Conservation (phyloP, 2,888 invertebrate genomes). For the Acleris emargana region DNA sequence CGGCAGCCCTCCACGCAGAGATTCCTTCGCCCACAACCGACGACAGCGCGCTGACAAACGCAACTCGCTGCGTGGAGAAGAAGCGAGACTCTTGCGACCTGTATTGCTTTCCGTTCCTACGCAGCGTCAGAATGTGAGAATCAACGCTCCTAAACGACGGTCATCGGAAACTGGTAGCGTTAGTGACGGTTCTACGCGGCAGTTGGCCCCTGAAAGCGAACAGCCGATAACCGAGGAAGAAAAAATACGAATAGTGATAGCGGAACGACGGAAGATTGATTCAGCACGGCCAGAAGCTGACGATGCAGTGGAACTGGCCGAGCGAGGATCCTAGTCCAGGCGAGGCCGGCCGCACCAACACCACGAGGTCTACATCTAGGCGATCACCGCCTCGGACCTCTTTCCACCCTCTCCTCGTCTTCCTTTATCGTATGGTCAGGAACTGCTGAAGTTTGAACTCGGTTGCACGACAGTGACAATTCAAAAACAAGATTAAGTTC, state of each 20-base stretch:
- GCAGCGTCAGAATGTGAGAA: constrained; percentile 60
- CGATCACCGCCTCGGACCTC: constrained; percentile 44
- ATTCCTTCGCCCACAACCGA: constrained; percentile 80
- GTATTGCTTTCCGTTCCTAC: constrained; percentile 68
- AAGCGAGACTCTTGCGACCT: constrained; percentile 69
- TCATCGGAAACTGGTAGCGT: constrained; percentile 63
- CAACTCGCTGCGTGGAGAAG: constrained; percentile 74
- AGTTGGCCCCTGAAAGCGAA: constrained; percentile 55
- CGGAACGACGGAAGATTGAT: constrained; percentile 84
- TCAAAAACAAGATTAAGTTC: constrained; percentile 47
- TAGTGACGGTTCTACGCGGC: constrained; percentile 57
- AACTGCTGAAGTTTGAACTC: constrained; percentile 69
- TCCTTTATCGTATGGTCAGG: constrained; percentile 58
- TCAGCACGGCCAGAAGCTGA: constrained; percentile 66
- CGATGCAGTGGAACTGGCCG: constrained; percentile 71
- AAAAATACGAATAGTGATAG: constrained; percentile 85
- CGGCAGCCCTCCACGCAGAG: constrained; percentile 72
- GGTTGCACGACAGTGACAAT: constrained; percentile 64
- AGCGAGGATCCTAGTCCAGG: constrained; percentile 80
- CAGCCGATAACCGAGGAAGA: constrained; percentile 73
- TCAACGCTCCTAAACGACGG: constrained; percentile 57
- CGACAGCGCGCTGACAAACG: constrained; percentile 74
- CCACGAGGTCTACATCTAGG: constrained; percentile 80
- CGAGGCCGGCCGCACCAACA: constrained; percentile 81
- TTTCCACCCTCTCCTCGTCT: constrained; percentile 45